phyloP scores from a whole-genome alignment of 2,888 invertebrate genomes.

The Neria commutata region DNA sequence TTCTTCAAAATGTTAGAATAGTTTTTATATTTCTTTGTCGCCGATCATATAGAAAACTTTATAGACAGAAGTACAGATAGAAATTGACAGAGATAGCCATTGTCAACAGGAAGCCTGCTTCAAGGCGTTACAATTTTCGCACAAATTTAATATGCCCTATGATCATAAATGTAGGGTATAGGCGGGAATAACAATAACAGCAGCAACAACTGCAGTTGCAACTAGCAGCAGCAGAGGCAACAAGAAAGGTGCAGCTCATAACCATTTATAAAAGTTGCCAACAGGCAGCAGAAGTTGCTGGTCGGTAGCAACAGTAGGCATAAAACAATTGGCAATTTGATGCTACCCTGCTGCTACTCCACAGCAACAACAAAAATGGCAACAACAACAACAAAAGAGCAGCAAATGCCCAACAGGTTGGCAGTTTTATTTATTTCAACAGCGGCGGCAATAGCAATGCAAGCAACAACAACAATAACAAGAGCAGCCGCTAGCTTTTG shows the following conservation, averaged over 20 bases:
- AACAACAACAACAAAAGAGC: conserved; percentile 12
- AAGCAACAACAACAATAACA: conserved; percentile 1
- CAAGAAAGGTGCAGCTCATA: neutral
- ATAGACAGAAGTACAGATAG: no score
- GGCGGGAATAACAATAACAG: no score
- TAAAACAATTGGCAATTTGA: conserved; percentile 48
- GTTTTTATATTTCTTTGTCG: no score
- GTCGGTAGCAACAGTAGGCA: conserved; percentile 10
- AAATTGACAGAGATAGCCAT: no score
- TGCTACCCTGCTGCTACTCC: conserved; percentile 41
- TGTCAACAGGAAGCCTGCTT: no score
- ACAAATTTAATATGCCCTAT: no score
- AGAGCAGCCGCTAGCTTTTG: conserved; percentile 13
- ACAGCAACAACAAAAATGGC: conserved; percentile 21
- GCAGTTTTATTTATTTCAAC: conserved; percentile 16
- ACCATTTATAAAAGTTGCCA: neutral
- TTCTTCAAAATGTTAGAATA: no score
- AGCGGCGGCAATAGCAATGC: neutral
- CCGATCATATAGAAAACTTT: no score
- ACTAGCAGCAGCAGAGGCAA: no score
- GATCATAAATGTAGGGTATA: no score
- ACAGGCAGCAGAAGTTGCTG: neutral
- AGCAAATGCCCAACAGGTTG: conserved; percentile 37
- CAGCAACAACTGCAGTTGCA: no score
- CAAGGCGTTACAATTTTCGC: no score